Percentiles rank a stretch among this genome's conserved stretches.
These are phyloP conservation scores for Danio albolineatus DNA, from an alignment of 2,797 vertebrate genomes.

Conservation along the genomic window DNA sequence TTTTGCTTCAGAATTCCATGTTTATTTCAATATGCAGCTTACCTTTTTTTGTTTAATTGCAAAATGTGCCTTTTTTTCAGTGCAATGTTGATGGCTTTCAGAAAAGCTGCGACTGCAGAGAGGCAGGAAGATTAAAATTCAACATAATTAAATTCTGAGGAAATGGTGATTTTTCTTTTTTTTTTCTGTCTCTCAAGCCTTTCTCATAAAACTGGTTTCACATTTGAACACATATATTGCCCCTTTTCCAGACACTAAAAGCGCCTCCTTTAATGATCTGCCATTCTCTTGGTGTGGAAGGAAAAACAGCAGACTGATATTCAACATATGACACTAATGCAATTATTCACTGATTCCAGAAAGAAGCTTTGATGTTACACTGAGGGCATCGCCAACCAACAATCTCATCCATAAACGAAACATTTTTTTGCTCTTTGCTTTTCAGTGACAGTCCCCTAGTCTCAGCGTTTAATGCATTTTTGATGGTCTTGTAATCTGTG, in stretches of 20 bases:
- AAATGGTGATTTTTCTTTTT: constrained; percentile 18
- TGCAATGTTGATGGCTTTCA: constrained; percentile 31
- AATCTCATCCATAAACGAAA: constrained; percentile 17
- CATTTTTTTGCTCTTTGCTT: constrained; percentile 10
- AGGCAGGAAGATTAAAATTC: constrained; percentile 51
- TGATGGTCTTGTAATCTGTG: constrained; percentile 40
- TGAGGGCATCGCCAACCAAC: constrained; percentile 18
- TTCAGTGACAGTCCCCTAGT: constrained; percentile 4
- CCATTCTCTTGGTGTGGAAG: constrained; percentile 27
- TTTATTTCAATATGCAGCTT: too few relatives aligned
- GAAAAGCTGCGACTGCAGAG: constrained; percentile 20
- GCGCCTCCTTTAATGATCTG: constrained; percentile 26
- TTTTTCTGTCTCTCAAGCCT: constrained; percentile 8
- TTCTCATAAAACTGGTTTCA: constrained; percentile 33
- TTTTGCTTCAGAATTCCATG: too few relatives aligned
- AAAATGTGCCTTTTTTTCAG: constrained; percentile 7
- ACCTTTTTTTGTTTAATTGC: too few relatives aligned
- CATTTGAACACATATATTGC: constrained; percentile 33
- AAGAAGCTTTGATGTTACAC: constrained; percentile 49
- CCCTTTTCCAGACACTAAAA: constrained; percentile 17
- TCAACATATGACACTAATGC: constrained; percentile 49
- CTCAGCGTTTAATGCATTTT: constrained; percentile 42
- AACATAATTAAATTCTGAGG: constrained; percentile 47
- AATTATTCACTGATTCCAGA: constrained; percentile 36
- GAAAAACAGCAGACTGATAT: constrained; percentile 12